Evolutionary conservation across 2,797 vertebrate genomes (phyloP).

Genomic region (Fistularia tabacaria): DNA sequence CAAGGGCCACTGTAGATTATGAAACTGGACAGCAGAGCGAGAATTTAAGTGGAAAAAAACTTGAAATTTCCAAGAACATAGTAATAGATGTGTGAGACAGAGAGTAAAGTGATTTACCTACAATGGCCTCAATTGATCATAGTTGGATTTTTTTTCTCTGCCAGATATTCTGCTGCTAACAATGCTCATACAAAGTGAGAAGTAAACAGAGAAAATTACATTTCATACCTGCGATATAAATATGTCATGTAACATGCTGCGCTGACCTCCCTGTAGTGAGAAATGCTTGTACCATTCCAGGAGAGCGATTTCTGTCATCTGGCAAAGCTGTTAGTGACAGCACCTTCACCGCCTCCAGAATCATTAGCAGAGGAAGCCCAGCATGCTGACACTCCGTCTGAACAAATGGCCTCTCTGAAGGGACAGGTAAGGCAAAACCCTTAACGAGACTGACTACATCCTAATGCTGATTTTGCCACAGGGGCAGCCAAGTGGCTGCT

Average conservation of each 20-base stretch:
- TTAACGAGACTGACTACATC: conserved; percentile 7
- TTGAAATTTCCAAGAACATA: too few species aligned
- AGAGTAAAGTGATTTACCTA: too few species aligned
- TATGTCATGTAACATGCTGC: conserved; percentile 20
- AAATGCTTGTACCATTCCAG: conserved; percentile 16
- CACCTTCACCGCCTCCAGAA: conserved; percentile 29
- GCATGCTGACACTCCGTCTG: conserved; percentile 40
- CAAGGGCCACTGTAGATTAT: too few species aligned
- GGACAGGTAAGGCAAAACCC: conserved; percentile 44
- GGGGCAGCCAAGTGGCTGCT: conserved; percentile 11
- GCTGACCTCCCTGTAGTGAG: conserved; percentile 35
- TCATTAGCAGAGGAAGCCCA: conserved; percentile 51
- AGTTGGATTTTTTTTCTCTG: too few species aligned
- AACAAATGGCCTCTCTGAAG: conserved; percentile 50
- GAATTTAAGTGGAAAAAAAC: too few species aligned
- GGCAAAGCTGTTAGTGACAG: conserved; percentile 40
- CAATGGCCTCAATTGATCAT: too few species aligned
- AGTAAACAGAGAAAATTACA: conserved; percentile 8
- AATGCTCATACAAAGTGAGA: not conserved
- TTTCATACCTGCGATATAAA: conserved; percentile 33
- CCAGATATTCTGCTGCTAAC: too few species aligned
- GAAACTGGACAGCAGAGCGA: too few species aligned
- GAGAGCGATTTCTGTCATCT: conserved; percentile 34
- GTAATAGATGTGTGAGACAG: too few species aligned
- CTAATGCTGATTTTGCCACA: conserved; percentile 46